Evolutionary conservation across 2,888 invertebrate species (phyloP), one percentile per base, ranked within the genome.

Genomic region (Apotomis capreana): DNA sequence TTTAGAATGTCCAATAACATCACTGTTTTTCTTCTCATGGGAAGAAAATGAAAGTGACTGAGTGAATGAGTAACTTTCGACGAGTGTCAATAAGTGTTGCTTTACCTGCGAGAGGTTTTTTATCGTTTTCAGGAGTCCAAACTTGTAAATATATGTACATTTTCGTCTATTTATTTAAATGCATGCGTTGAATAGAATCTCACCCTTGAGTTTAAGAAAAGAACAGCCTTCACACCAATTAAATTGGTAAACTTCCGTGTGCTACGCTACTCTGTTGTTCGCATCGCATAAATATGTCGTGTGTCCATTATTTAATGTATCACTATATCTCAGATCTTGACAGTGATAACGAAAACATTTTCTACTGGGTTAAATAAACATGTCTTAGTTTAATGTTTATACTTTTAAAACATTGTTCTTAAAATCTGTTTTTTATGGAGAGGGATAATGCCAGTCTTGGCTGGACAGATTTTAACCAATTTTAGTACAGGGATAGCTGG

Each of bases 151-250:
- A 1, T 26, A 8, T 15, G 36, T 9, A 61, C 46, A 54, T 62
- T 59, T 65, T 37, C 51, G 26, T 70, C 51, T 75, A 76, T 78
- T 75, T 76, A 76, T 67, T 68, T 78, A 80, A 82, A 83, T 80
- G 78, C 77, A 83, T 78, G 84, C 81, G 84, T 86, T 85, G 78
- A 77, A 76, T 80, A 78, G 79, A 73, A 83, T 88, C 85, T 80
- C 87, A 87, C 87, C 84, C 86, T 88, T 88, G 87, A 87, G 80
- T 76, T 72, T 57, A 72, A 68, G 67, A 71, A 72, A 80, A 79
- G 77, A 80, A 78, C 79, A 84, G 79, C 87, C 86, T 87, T 88
- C 84, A 81, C 80, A 84, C 79, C 78, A 79, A 81, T 84, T 83
- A 80, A 79, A 78, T 76, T 78, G 76, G 74, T 65, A 80, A 78